Evolutionary conservation across 2,888 invertebrate species (phyloP).

Genomic region (Nephrotoma appendiculata): DNA sequence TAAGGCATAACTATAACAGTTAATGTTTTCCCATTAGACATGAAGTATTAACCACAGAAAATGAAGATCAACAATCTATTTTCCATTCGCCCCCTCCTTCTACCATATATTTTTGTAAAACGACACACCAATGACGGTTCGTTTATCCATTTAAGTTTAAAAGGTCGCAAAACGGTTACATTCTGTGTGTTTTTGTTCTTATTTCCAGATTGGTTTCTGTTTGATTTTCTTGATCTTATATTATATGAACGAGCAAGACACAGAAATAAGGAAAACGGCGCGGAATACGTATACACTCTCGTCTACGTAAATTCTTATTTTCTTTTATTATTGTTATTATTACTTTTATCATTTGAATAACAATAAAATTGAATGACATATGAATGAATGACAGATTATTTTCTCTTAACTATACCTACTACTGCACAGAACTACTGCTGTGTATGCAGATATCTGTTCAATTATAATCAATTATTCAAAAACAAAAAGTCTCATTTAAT

Average conservation of each 20-base stretch:
- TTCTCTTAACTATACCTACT: not conserved
- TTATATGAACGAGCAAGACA: not conserved
- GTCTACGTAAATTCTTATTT: not conserved
- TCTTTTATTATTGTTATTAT: not conserved
- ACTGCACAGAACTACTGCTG: not conserved
- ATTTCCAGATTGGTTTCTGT: not conserved
- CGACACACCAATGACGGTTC: not conserved
- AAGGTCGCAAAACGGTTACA: not conserved
- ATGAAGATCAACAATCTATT: not conserved
- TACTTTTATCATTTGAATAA: not conserved
- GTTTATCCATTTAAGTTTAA: not conserved
- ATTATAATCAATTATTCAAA: not conserved
- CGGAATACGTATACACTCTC: not conserved
- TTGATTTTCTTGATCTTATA: not conserved
- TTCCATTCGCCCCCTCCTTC: not conserved
- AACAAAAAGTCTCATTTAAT: not conserved
- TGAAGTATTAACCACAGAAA: not conserved
- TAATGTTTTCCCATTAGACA: not conserved
- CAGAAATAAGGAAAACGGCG: not conserved
- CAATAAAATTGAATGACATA: not conserved
- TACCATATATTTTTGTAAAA: not conserved
- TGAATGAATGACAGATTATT: conserved; percentile 2
- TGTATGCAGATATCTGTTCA: not conserved
- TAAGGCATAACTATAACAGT: not conserved
- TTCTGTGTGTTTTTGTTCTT: not conserved